Evolutionary conservation across 2,888 invertebrate genomes (phyloP).

Genomic region (Augochlorella aurata): DNA sequence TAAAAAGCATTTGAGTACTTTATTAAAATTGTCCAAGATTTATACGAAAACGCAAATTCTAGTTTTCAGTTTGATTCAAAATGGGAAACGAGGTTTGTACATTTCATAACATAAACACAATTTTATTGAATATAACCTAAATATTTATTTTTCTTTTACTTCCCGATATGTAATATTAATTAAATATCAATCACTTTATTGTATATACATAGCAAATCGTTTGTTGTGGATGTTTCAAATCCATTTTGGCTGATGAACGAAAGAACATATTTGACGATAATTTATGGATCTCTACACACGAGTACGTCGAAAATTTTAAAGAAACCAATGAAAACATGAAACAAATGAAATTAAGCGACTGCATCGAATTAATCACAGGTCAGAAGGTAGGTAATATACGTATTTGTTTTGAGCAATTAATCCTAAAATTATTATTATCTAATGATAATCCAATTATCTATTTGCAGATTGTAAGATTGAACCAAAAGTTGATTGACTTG

Average conservation of each 20-base stretch:
- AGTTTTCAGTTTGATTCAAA: not conserved
- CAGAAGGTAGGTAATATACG: not conserved
- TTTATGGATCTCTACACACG: not conserved
- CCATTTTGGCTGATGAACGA: not conserved
- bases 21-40: not conserved
- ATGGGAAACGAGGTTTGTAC: not conserved
- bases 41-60: not conserved
- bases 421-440: not conserved
- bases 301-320: not conserved
- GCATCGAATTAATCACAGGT: slow-evolving; percentile 13
- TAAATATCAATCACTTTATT: not conserved
- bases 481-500: not conserved
- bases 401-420: no score
- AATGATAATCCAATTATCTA: not conserved
- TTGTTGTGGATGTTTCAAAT: slow-evolving; percentile 11
- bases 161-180: not conserved
- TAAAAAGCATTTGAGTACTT: not conserved
- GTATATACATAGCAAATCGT: not conserved
- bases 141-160: not conserved
- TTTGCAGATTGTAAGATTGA: not conserved
- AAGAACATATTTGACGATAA: slow-evolving; percentile 45
- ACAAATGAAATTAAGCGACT: not conserved
- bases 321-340: not conserved
- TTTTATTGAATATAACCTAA: not conserved
- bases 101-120: not conserved